Percentiles rank a stretch among this genome's conserved stretches.
These are phyloP conservation scores for Paramisgurnus dabryanus DNA, from an alignment of 2,113 vertebrate genomes.

Conservation along the genomic window DNA sequence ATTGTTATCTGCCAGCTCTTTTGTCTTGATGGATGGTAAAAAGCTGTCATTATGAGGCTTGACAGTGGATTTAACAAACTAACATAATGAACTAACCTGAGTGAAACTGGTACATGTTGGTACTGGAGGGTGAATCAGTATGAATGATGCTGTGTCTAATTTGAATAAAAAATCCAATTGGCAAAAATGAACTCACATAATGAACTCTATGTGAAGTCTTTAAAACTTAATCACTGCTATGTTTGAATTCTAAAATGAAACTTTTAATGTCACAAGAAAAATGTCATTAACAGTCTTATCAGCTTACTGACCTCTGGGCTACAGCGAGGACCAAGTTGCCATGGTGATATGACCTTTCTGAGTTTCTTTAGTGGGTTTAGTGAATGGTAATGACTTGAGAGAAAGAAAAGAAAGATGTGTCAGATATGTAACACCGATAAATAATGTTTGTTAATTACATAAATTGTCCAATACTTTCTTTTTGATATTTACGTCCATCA, in stretches of 20 bases:
- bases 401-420: conserved; percentile 34
- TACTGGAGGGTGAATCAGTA: too few species aligned
- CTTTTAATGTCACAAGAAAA: conserved; percentile 24
- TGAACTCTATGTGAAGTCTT: not conserved
- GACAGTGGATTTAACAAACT: too few species aligned
- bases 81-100: too few species aligned
- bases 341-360: conserved; percentile 24
- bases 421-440: conserved; percentile 35
- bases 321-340: not conserved
- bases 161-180: too few species aligned
- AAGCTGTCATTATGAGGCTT: too few species aligned
- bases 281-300: conserved; percentile 11
- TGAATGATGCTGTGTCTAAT: too few species aligned
- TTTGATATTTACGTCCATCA: too few species aligned
- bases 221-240: not conserved
- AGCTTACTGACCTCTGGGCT: conserved; percentile 29
- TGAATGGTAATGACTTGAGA: conserved; percentile 45
- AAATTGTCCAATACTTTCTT: too few species aligned
- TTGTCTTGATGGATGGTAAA: too few species aligned
- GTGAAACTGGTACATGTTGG: too few species aligned
- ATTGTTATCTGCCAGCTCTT: not conserved
- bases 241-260: not conserved
- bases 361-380: conserved; percentile 30
- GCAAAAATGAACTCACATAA: too few species aligned
- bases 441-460: too few species aligned